These are phyloP conservation scores for Myotis planiceps DNA, from an alignment of 2,797 vertebrate genomes.

Conservation along the genomic window DNA sequence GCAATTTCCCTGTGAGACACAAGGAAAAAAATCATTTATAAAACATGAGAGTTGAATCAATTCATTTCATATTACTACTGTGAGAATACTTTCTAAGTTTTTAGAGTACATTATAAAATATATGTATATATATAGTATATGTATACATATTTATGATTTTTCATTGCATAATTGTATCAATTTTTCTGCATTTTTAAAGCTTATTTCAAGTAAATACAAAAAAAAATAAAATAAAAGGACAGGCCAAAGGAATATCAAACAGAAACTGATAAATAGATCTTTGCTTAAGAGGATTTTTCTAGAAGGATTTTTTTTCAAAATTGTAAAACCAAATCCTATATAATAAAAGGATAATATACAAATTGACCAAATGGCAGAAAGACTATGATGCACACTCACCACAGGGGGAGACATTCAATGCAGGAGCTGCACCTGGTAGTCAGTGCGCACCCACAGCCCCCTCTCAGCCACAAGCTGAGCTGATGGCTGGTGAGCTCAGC, in stretches of 20 bases:
- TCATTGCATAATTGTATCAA: background rate
- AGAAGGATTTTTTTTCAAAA: background rate
- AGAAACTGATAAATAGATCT: background rate
- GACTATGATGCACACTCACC: too few species aligned
- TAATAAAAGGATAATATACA: too few species aligned
- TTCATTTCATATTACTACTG: background rate
- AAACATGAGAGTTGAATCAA: background rate
- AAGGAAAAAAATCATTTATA: background rate
- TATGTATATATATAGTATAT: background rate
- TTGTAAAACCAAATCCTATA: background rate
- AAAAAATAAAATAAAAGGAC: background rate
- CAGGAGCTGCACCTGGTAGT: too few species aligned
- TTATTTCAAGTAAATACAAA: background rate
- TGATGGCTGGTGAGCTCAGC: too few species aligned
- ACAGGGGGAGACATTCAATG: too few species aligned
- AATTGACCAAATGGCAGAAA: too few species aligned
- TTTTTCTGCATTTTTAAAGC: background rate
- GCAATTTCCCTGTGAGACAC: background rate
- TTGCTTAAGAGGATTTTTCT: background rate
- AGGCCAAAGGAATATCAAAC: background rate
- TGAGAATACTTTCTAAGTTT: background rate
- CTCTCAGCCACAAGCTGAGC: too few species aligned
- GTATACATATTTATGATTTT: background rate
- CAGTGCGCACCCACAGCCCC: too few species aligned
- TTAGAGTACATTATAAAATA: background rate